Evolutionary conservation across 2,797 vertebrate species (phyloP).

Genomic region (Danio choprae): DNA sequence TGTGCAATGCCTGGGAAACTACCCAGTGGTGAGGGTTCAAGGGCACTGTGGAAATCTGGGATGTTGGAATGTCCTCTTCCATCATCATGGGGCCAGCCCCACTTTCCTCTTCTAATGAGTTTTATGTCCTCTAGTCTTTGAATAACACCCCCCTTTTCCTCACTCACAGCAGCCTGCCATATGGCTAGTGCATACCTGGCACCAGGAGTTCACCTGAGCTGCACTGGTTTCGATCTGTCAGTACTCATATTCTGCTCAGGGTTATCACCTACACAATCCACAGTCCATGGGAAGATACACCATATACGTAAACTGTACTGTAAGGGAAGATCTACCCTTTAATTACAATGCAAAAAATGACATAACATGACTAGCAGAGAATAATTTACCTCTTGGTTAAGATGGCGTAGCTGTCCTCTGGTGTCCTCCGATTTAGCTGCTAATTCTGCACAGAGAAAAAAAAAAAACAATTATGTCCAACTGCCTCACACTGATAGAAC

Average conservation of each 20-base stretch:
- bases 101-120: conserved; percentile 49
- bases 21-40: conserved; percentile 48
- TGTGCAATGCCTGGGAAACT: neutral
- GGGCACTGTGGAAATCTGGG: conserved; percentile 39
- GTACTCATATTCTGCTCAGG: conserved; percentile 37
- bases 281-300: neutral
- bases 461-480: conserved; percentile 1
- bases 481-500: neutral
- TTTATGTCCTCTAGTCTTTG: conserved; percentile 44
- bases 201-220: conserved; percentile 49
- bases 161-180: conserved; percentile 60
- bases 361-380: neutral
- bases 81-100: conserved; percentile 48
- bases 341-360: conserved; percentile 22
- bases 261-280: conserved; percentile 8
- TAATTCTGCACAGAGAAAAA: conserved; percentile 80
- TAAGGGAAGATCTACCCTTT: conserved; percentile 19
- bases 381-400: conserved; percentile 87
- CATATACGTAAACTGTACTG: neutral
- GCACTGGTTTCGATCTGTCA: conserved; percentile 30
- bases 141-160: conserved; percentile 35
- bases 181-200: conserved; percentile 62
- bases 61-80: conserved; percentile 21
- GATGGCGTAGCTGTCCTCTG: conserved; percentile 87
- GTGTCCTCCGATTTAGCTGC: conserved; percentile 93